Evolutionary conservation across 2,797 vertebrate genomes (phyloP).

Genomic region (Schizothorax lantsangensis): DNA sequence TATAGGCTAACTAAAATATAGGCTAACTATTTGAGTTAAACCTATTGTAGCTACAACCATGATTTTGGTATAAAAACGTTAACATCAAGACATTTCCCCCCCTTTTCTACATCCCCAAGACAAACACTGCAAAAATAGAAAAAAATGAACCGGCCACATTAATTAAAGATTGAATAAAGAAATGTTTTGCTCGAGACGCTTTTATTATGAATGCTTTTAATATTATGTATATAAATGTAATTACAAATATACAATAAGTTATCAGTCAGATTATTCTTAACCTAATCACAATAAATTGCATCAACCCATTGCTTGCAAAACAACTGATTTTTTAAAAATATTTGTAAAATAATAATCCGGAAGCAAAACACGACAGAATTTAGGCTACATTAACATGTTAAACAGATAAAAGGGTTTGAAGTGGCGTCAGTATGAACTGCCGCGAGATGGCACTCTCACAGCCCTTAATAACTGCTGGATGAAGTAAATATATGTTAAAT

Average conservation of each 20-base stretch:
- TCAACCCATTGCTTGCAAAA: neutral
- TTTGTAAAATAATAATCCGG: neutral
- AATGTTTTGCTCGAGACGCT: too few relatives aligned
- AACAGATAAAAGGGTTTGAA: neutral
- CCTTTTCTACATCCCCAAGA: neutral
- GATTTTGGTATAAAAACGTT: neutral
- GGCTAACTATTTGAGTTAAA: neutral
- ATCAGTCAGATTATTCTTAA: neutral
- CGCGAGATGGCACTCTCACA: conserved; percentile 71
- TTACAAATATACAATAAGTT: neutral
- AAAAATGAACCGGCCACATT: neutral
- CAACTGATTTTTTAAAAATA: neutral
- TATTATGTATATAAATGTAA: neutral
- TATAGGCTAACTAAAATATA: neutral
- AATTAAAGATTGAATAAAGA: neutral
- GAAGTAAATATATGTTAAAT: conserved; percentile 45
- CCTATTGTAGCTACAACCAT: neutral
- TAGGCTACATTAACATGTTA: neutral
- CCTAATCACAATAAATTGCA: neutral
- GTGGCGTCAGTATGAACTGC: neutral
- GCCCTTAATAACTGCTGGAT: conserved; percentile 15
- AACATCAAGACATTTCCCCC: neutral
- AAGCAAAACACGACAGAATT: neutral
- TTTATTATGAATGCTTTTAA: neutral
- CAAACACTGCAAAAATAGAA: neutral